Conservation (phyloP, 1,140 invertebrate genomes). For the Drosophila neocordata region DNA sequence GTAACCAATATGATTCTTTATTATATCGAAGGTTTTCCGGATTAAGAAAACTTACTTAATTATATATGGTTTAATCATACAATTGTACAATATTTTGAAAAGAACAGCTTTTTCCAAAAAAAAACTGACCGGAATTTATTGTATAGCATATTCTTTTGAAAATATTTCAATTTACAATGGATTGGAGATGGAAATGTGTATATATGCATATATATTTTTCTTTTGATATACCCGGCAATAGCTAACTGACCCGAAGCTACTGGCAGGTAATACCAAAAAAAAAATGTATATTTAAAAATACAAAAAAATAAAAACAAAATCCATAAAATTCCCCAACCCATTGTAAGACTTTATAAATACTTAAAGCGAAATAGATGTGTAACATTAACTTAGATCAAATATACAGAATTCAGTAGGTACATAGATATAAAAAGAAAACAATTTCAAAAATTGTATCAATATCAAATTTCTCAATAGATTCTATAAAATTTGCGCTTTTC, state of each 20-base stretch:
- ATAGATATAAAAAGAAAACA: conserved; percentile 64
- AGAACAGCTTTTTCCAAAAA: conserved; percentile 56
- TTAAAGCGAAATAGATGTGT: conserved; percentile 31
- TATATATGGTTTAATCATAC: conserved; percentile 33
- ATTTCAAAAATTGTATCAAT: conserved; percentile 70
- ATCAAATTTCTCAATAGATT: conserved; percentile 58
- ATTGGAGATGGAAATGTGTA: not conserved
- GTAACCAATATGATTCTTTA: conserved; percentile 80
- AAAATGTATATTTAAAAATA: not conserved
- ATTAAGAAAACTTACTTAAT: conserved; percentile 36
- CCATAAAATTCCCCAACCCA: not conserved
- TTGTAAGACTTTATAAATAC: conserved; percentile 17
- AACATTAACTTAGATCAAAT: conserved; percentile 65
- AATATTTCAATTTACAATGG: conserved; percentile 45
- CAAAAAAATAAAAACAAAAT: not conserved
- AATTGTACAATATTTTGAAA: conserved; percentile 58
- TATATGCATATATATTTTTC: not conserved
- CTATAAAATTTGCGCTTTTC: conserved; percentile 54
- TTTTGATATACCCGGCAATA: conserved; percentile 16
- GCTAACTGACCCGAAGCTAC: conserved; percentile 65
- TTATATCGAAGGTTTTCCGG: conserved; percentile 39
- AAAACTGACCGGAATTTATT: conserved; percentile 65
- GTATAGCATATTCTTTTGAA: conserved; percentile 57
- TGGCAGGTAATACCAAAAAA: conserved; percentile 8
- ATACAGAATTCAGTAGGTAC: conserved; percentile 72